Evolutionary conservation across 2,888 invertebrate genomes (phyloP).

Genomic region (Drosophila antonietae): DNA sequence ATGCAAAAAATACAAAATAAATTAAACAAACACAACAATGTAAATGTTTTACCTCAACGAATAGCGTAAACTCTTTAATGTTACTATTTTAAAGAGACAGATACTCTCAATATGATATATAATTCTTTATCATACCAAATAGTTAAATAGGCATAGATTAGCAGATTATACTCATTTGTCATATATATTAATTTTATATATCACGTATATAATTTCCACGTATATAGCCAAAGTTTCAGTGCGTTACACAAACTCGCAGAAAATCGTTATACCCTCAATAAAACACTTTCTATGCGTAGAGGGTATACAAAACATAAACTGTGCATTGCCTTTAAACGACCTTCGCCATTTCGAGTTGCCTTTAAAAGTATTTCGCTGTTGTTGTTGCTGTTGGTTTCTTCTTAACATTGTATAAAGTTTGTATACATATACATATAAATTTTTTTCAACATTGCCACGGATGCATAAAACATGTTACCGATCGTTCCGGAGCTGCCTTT

Average conservation of each 20-base stretch:
- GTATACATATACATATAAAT: conserved; percentile 42
- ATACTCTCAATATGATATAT: no score
- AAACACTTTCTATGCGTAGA: conserved; percentile 1
- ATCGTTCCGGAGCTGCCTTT: conserved; percentile 50
- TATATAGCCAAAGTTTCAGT: background rate
- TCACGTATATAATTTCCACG: background rate
- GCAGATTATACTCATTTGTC: no score
- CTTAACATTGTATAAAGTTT: conserved; percentile 40
- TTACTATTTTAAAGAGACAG: no score
- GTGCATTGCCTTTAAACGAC: conserved; percentile 71
- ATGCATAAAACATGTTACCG: conserved; percentile 80
- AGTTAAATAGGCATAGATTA: no score
- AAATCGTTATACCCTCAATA: background rate
- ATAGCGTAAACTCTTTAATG: conserved; percentile 18
- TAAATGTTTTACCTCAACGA: conserved; percentile 15
- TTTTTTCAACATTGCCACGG: conserved; percentile 50
- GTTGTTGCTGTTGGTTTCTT: conserved; percentile 50
- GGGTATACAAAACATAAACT: conserved; percentile 49
- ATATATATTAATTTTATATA: no score
- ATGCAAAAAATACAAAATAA: conserved; percentile 35
- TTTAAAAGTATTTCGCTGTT: conserved; percentile 78
- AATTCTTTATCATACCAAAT: no score
- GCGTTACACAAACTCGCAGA: background rate
- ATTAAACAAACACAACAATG: background rate
- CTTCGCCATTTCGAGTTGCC: conserved; percentile 72